Evolutionary conservation across 2,888 invertebrate genomes (phyloP).

Genomic region (Pollenia labialis): DNA sequence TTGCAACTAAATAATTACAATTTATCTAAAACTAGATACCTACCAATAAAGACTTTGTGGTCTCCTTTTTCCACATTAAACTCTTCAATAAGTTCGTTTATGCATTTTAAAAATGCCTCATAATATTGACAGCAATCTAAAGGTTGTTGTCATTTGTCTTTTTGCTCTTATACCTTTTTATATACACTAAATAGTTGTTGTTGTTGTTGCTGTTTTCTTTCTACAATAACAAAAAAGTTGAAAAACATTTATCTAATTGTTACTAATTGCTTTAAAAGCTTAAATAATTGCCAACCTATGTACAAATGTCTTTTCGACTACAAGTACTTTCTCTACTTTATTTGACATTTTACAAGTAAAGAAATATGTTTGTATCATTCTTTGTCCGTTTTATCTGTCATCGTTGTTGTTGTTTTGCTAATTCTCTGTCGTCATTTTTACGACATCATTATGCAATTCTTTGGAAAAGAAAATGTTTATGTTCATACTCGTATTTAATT

Average conservation of each 20-base stretch:
- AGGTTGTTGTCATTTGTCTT: slow-evolving; percentile 42
- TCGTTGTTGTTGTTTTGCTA: slow-evolving; percentile 6
- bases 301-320: slow-evolving; percentile 38
- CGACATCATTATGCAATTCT: slow-evolving; percentile 55
- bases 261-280: slow-evolving; percentile 70
- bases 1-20: too few relatives aligned
- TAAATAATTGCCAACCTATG: slow-evolving; percentile 65
- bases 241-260: slow-evolving; percentile 68
- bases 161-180: slow-evolving; percentile 20
- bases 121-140: slow-evolving; percentile 52
- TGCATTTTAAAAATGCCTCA: slow-evolving; percentile 49
- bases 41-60: too few relatives aligned
- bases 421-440: slow-evolving; percentile 51
- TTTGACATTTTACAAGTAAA: slow-evolving; percentile 51
- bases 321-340: slow-evolving; percentile 59
- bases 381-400: background rate
- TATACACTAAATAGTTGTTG: background rate
- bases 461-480: slow-evolving; percentile 26
- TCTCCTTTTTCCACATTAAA: too few relatives aligned
- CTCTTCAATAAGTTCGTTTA: too few relatives aligned
- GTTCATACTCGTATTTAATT: slow-evolving; percentile 10
- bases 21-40: too few relatives aligned
- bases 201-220: slow-evolving; percentile 2
- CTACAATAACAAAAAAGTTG: slow-evolving; percentile 35
- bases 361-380: slow-evolving; percentile 23